These are phyloP conservation scores for Eupithecia abbreviata DNA, from an alignment of 2,888 invertebrate genomes.

Conservation along the genomic window DNA sequence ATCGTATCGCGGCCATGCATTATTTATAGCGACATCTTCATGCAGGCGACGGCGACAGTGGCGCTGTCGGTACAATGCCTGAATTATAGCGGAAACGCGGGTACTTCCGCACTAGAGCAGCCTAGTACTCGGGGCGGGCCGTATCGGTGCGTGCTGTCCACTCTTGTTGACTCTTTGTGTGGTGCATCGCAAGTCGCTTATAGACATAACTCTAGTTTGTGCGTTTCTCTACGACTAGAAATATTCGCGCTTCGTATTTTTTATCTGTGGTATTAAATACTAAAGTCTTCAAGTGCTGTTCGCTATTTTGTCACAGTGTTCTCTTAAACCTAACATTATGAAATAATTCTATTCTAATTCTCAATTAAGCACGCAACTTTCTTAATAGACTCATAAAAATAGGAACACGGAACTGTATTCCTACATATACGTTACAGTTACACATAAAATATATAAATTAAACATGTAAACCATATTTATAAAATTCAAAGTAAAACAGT, in stretches of 20 bases:
- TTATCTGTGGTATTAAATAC: no score
- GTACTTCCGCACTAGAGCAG: slow-evolving; percentile 54
- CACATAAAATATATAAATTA: background rate
- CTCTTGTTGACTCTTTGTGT: background rate
- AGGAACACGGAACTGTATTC: background rate
- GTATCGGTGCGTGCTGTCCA: background rate
- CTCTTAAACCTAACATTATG: no score
- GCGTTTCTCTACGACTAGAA: no score
- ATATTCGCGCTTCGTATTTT: background rate
- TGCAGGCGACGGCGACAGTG: slow-evolving; percentile 49
- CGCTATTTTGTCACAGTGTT: no score
- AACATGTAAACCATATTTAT: background rate
- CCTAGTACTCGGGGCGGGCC: background rate
- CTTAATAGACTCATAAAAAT: background rate
- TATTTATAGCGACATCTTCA: slow-evolving; percentile 38
- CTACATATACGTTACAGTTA: background rate
- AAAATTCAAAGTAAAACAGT: background rate
- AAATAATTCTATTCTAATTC: no score
- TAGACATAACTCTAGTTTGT: background rate
- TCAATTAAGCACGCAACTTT: no score
- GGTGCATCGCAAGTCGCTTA: background rate
- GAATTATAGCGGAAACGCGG: slow-evolving; percentile 68
- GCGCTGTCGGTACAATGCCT: slow-evolving; percentile 58
- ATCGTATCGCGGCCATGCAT: slow-evolving; percentile 26
- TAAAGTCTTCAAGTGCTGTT: no score